Conservation (phyloP, 2,888 invertebrate genomes). For the Abrostola triplasia region DNA sequence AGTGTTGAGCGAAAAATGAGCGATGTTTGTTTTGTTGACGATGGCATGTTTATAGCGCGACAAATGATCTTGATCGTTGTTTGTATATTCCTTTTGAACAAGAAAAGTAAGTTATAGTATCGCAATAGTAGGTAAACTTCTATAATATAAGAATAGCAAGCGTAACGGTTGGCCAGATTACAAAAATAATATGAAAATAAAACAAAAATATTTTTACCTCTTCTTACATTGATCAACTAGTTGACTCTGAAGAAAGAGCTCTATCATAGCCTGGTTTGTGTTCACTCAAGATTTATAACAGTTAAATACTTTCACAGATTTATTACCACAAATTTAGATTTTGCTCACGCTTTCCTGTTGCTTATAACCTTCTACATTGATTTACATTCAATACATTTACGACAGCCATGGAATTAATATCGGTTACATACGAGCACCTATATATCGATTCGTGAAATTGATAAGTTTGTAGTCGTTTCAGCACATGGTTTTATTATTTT, state of each 20-base stretch:
- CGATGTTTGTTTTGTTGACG: slow-evolving; percentile 44
- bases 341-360: neutral
- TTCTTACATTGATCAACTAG: neutral
- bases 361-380: neutral
- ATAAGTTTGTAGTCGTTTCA: neutral
- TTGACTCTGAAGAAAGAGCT: slow-evolving; percentile 9
- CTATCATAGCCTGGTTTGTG: neutral
- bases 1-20: slow-evolving; percentile 41
- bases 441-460: too few relatives aligned
- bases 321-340: slow-evolving; percentile 1
- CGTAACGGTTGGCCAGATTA: too few relatives aligned
- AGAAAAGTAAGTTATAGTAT: too few relatives aligned
- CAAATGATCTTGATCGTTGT: slow-evolving; percentile 38
- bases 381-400: neutral
- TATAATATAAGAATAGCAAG: too few relatives aligned
- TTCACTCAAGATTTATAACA: slow-evolving; percentile 7
- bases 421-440: too few relatives aligned
- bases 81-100: slow-evolving; percentile 12
- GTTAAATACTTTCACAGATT: slow-evolving; percentile 8
- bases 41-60: slow-evolving; percentile 28
- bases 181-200: too few relatives aligned
- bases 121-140: too few relatives aligned
- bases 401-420: neutral
- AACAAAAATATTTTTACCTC: neutral
- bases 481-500: neutral